A percentile compares a stretch with the other conserved stretches of the same genome.
phyloP scores from a whole-genome alignment of 2,888 invertebrate genomes.

The Urechis unicinctus region DNA sequence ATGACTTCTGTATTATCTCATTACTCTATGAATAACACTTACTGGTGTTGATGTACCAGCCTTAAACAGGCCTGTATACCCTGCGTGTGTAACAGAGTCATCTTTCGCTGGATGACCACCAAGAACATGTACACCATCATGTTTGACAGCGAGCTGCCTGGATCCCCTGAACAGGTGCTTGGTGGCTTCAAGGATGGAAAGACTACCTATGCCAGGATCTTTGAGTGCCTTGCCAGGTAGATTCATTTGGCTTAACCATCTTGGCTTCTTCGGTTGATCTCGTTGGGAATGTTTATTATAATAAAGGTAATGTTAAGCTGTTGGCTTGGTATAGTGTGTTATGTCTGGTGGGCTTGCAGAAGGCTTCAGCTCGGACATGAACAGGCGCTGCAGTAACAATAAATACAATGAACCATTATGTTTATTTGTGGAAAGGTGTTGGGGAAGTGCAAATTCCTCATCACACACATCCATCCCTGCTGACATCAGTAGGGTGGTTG shows the following conservation, averaged over 20 bases:
- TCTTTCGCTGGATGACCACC: conserved; percentile 51
- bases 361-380: no score
- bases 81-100: conserved; percentile 32
- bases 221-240: conserved; percentile 47
- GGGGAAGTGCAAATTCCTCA: no score
- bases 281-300: no score
- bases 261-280: no score
- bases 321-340: neutral
- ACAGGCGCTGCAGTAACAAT: no score
- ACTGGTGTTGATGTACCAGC: neutral
- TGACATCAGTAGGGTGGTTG: no score
- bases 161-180: conserved; percentile 46
- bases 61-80: no score
- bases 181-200: conserved; percentile 48
- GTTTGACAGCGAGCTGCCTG: conserved; percentile 41
- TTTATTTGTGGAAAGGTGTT: no score
- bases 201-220: conserved; percentile 49
- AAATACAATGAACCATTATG: no score
- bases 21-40: neutral
- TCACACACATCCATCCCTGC: no score
- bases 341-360: neutral
- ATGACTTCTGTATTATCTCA: no score
- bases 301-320: no score
- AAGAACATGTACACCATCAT: conserved; percentile 50
- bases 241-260: conserved; percentile 4